Conservation (phyloP, 2,888 invertebrate species). For the Mythimna pallens region DNA sequence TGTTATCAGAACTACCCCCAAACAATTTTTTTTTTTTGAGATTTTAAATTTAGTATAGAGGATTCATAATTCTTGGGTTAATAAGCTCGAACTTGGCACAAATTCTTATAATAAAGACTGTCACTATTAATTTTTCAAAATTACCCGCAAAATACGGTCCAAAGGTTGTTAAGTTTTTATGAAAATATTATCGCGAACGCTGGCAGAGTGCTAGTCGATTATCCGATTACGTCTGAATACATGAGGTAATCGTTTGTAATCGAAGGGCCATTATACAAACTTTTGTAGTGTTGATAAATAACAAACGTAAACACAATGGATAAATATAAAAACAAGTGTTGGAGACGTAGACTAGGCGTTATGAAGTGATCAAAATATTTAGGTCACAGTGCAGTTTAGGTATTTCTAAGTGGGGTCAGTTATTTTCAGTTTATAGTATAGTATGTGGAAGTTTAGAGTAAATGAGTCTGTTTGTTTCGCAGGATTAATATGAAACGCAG, state of each 20-base stretch:
- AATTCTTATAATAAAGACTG: no score
- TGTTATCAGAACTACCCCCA: no score
- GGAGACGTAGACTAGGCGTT: neutral
- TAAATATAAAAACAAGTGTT: neutral
- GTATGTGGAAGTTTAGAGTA: neutral
- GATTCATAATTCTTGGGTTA: no score
- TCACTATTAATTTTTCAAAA: no score
- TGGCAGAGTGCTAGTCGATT: no score
- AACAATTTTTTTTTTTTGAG: no score
- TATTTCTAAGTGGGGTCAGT: neutral
- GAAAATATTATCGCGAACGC: no score
- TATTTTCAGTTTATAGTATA: neutral
- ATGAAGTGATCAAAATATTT: neutral
- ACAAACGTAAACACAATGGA: slow-evolving; percentile 12
- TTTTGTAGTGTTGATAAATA: neutral
- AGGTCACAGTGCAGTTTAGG: neutral
- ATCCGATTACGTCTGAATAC: neutral
- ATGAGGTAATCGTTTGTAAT: slow-evolving; percentile 21
- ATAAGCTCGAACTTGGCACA: no score
- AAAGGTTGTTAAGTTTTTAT: no score
- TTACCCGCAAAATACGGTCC: no score
- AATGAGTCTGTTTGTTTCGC: neutral
- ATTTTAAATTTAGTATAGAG: no score
- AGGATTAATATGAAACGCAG: neutral
- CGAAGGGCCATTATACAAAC: neutral